Conservation (phyloP, 1,140 invertebrate species). For the Mactra quadrangularis region DNA sequence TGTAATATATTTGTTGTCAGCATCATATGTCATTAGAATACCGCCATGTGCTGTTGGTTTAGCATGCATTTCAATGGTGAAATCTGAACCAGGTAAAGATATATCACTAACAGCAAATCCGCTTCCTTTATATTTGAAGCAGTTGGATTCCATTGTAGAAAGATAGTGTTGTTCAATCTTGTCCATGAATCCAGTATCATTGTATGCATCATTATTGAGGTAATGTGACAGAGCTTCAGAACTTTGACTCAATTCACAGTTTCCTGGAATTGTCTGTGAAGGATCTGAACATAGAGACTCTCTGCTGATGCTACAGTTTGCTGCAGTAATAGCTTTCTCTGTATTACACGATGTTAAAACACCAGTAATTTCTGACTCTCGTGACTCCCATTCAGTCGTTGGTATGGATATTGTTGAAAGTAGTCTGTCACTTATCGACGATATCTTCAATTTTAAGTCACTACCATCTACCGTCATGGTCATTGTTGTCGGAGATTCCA, state of each 20-base stretch:
- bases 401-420: slow-evolving; percentile 41
- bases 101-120: slow-evolving; percentile 18
- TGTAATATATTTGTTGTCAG: slow-evolving; percentile 24
- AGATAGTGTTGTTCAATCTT: slow-evolving; percentile 36
- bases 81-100: slow-evolving; percentile 20
- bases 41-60: slow-evolving; percentile 32
- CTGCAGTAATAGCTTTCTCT: slow-evolving; percentile 37
- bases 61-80: slow-evolving; percentile 55
- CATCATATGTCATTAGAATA: slow-evolving; percentile 42
- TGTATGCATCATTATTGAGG: slow-evolving; percentile 18
- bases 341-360: slow-evolving; percentile 50
- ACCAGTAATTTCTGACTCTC: slow-evolving; percentile 15
- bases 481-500: slow-evolving; percentile 44
- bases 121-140: slow-evolving; percentile 35
- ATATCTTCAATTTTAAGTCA: slow-evolving; percentile 31
- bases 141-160: slow-evolving; percentile 48
- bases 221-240: slow-evolving; percentile 12
- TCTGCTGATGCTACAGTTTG: slow-evolving; percentile 35
- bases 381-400: slow-evolving; percentile 24
- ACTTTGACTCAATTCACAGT: slow-evolving; percentile 35
- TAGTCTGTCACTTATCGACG: slow-evolving; percentile 37
- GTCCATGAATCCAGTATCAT: slow-evolving; percentile 31
- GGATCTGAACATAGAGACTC: slow-evolving; percentile 19
- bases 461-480: slow-evolving; percentile 37
- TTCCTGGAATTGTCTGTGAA: slow-evolving; percentile 4